Percentiles rank a stretch among this genome's conserved stretches.
Conservation (phyloP, 2,888 invertebrate species). For the Eupithecia dodoneata region DNA sequence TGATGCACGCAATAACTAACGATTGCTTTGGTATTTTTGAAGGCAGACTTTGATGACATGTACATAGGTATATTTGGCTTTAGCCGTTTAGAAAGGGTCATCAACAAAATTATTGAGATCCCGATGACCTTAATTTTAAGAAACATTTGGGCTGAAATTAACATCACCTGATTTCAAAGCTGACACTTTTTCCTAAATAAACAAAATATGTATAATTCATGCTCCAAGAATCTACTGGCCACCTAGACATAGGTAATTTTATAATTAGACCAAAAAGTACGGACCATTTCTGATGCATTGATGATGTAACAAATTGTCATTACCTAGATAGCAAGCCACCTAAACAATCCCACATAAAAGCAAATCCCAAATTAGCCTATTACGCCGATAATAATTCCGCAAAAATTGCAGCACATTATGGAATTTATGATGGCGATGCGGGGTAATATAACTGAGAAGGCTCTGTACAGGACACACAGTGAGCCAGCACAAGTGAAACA, state of each 20-base stretch:
- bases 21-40: neutral
- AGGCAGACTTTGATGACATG: neutral
- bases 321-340: slow-evolving; percentile 42
- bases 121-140: neutral
- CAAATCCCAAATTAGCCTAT: slow-evolving; percentile 70
- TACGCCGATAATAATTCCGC: slow-evolving; percentile 65
- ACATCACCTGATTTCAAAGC: neutral
- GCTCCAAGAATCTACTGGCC: neutral
- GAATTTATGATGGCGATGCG: slow-evolving; percentile 67
- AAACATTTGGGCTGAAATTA: neutral
- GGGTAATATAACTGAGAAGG: slow-evolving; percentile 67
- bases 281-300: neutral
- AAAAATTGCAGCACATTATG: slow-evolving; percentile 62
- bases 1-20: neutral
- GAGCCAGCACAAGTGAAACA: slow-evolving; percentile 72
- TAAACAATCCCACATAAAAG: slow-evolving; percentile 70
- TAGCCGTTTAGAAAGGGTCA: neutral
- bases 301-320: slow-evolving; percentile 13
- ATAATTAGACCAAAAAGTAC: neutral
- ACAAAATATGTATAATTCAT: neutral
- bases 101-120: neutral
- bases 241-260: neutral
- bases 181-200: neutral
- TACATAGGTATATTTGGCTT: neutral
- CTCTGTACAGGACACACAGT: slow-evolving; percentile 62